These are phyloP conservation scores for Coleophora deauratella DNA, from an alignment of 2,888 invertebrate species.

Conservation along the genomic window DNA sequence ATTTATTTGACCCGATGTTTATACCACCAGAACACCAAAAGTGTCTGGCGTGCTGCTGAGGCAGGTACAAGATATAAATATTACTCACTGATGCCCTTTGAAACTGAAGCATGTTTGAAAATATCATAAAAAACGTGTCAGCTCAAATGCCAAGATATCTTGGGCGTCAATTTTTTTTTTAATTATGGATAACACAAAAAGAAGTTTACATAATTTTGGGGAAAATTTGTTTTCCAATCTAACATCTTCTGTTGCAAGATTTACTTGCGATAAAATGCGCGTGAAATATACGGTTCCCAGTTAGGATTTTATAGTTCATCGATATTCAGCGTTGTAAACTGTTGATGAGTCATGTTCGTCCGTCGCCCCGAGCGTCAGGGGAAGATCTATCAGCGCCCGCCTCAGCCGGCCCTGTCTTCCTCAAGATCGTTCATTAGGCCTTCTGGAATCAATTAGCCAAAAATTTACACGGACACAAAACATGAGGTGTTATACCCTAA, in stretches of 20 bases:
- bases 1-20: no score
- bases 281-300: conserved; percentile 29
- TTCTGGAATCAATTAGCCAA: conserved; percentile 34
- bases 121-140: no score
- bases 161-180: no score
- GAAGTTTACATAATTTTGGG: no score
- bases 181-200: no score
- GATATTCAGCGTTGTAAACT: conserved; percentile 41
- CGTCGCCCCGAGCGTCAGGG: conserved; percentile 21
- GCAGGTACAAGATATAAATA: no score
- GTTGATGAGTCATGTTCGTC: conserved; percentile 39
- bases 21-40: no score
- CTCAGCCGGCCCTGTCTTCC: conserved; percentile 41
- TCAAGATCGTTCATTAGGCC: conserved; percentile 53
- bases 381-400: conserved; percentile 41
- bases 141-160: no score
- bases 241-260: not conserved
- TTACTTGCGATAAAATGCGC: conserved; percentile 17
- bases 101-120: no score
- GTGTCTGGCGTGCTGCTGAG: no score
- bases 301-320: conserved; percentile 46
- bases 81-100: no score
- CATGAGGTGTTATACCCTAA: no score
- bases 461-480: not conserved
- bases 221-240: not conserved